A percentile compares a stretch with the other conserved stretches of the same genome.
These are phyloP conservation scores for Phrynocephalus forsythii DNA, from an alignment of 2,797 vertebrate genomes.

Conservation along the genomic window DNA sequence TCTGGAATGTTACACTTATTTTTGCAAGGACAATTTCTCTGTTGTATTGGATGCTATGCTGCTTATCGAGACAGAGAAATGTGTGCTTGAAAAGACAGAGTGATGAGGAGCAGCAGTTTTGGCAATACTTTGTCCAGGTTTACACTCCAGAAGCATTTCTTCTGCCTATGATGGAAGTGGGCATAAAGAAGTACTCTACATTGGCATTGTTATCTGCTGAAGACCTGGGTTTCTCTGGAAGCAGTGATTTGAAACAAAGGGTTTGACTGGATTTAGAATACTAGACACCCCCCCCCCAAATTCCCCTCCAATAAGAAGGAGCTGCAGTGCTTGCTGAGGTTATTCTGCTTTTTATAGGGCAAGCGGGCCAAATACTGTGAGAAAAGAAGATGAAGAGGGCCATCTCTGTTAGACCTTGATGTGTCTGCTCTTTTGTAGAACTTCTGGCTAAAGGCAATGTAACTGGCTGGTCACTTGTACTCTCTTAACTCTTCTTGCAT, in stretches of 20 bases:
- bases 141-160: neutral
- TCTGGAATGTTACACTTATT: constrained; percentile 55
- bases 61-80: constrained; percentile 16
- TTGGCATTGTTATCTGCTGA: constrained; percentile 42
- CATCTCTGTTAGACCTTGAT: constrained; percentile 18
- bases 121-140: constrained; percentile 26
- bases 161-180: constrained; percentile 37
- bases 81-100: neutral
- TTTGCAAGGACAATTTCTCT: constrained; percentile 52
- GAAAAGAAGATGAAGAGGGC: constrained; percentile 5
- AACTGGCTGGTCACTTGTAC: constrained; percentile 50
- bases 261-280: constrained; percentile 12
- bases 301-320: neutral
- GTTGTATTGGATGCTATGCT: neutral
- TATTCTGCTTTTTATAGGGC: neutral
- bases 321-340: neutral
- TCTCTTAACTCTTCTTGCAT: constrained; percentile 52
- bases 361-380: neutral
- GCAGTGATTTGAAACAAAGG: constrained; percentile 1
- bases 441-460: constrained; percentile 49
- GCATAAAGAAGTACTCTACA: constrained; percentile 24
- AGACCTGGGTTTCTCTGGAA: constrained; percentile 37
- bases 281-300: neutral
- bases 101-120: constrained; percentile 29
- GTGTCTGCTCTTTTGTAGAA: constrained; percentile 30